Evolutionary conservation across 2,888 invertebrate genomes (phyloP), one percentile per base, ranked within the genome.

Genomic region (Ennomos erosarius): DNA sequence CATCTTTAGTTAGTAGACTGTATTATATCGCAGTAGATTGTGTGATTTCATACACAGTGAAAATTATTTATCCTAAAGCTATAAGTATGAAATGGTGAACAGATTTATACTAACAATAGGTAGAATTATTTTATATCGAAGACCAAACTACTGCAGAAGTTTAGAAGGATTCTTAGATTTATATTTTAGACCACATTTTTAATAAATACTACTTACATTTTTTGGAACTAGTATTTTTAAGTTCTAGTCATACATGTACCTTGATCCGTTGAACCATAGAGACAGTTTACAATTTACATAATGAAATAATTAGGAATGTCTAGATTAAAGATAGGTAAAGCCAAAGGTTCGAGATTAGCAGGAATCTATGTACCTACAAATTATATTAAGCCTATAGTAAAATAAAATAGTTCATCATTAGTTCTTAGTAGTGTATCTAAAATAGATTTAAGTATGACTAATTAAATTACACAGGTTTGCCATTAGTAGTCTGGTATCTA

Each of bases 281-380:
- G 10, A 12, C 11, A 12, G 12, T 46, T 40, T 34, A 12, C 11
- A 12, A n/a, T 46, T 40, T 34, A 43, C 36, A 33, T 39, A 55
- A 54, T 45, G 9, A 56, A 50, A 57, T 10, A 56, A 61, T 51
- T 51, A 55, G 57, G 56, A 62, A 66, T 64, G 59, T 59, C 47
- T 47, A 51, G 39, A 49, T 44, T 39, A 52, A 45, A 53, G 38
- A 50, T 47, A 58, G 58, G 47, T 51, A 43, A 55, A 60, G 59
- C 55, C 50, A 42, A 50, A 55, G 42, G 45, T 47, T 55, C 45
- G 47, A 60, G 55, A 55, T 35, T 55, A 47, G 51, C 43, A 42
- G 62, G 47, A 48, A 54, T 62, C 45, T 54, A 54, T 55, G 35
- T 55, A 26, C 26, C 26, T 26, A 59, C 50, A 60, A 59, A 54